These are phyloP conservation scores for Drosophila ogumai DNA, from an alignment of 1,140 invertebrate genomes.

Conservation along the genomic window DNA sequence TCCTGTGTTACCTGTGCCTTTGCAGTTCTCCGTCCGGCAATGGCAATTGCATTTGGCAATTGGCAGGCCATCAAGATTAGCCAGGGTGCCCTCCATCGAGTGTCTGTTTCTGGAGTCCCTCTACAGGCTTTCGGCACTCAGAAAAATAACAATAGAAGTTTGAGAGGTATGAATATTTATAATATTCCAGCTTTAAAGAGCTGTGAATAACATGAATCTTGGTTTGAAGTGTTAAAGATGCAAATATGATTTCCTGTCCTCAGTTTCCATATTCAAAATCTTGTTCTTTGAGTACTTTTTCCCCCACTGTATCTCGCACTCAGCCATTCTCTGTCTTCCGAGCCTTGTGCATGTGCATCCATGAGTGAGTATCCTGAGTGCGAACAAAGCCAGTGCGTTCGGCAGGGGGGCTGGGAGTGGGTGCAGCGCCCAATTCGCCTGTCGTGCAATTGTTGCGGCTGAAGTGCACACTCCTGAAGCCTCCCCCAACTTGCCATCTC, in stretches of 20 bases:
- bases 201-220: neutral
- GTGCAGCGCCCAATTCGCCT: constrained; percentile 12
- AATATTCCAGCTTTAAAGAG: too few species aligned
- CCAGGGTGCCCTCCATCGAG: constrained; percentile 20
- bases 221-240: rapidly evolving
- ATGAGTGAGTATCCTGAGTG: constrained; percentile 45
- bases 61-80: constrained; percentile 62
- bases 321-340: constrained; percentile 2
- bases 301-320: constrained; percentile 6
- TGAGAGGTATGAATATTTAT: neutral
- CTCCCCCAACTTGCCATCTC: too few species aligned
- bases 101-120: constrained; percentile 23
- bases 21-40: constrained; percentile 30
- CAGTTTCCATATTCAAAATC: neutral
- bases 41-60: constrained; percentile 56
- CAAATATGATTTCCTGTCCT: neutral
- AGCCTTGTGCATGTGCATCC: constrained; percentile 48
- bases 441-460: constrained; percentile 52
- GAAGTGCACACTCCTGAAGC: neutral
- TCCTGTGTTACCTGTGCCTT: constrained; percentile 3
- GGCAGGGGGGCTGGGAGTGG: neutral
- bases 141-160: neutral
- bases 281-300: neutral
- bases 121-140: constrained; percentile 1
- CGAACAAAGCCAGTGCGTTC: constrained; percentile 54